A percentile compares a stretch with the other conserved stretches of the same genome.
Conservation (phyloP, 2,113 vertebrate genomes). For the Cinclus cinclus region DNA sequence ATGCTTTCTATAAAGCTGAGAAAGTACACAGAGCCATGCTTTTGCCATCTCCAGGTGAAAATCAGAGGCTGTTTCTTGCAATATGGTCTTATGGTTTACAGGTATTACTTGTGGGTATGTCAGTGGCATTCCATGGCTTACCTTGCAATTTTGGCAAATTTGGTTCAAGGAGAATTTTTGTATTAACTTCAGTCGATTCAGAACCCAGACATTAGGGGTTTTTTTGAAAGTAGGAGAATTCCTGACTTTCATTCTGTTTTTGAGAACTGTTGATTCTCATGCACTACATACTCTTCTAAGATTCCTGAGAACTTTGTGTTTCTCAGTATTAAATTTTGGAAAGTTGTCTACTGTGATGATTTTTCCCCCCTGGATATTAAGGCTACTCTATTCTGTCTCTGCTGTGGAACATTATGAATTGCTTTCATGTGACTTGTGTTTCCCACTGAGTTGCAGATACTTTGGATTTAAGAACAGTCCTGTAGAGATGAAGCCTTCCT, state of each 20-base stretch:
- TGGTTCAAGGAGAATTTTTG: neutral
- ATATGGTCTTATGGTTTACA: neutral
- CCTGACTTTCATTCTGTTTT: neutral
- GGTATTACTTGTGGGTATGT: neutral
- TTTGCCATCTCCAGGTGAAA: neutral
- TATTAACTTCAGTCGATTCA: neutral
- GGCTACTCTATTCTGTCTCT: neutral
- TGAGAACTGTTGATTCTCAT: neutral
- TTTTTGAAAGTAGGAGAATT: neutral
- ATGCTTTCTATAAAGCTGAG: neutral
- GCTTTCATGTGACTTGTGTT: neutral
- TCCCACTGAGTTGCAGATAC: slow-evolving; percentile 19
- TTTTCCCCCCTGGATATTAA: neutral
- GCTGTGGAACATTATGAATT: neutral
- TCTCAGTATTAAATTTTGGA: neutral
- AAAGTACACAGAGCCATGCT: neutral
- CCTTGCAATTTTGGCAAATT: neutral
- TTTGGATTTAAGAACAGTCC: neutral
- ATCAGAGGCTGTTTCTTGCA: neutral
- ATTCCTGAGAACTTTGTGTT: neutral
- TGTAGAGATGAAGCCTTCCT: neutral
- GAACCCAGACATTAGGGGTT: neutral
- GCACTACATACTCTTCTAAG: neutral
- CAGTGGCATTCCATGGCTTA: neutral
- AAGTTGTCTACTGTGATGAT: neutral